Percentiles rank a stretch among this genome's conserved stretches.
Conservation (phyloP, 2,888 invertebrate genomes). For the Abrostola triplasia region DNA sequence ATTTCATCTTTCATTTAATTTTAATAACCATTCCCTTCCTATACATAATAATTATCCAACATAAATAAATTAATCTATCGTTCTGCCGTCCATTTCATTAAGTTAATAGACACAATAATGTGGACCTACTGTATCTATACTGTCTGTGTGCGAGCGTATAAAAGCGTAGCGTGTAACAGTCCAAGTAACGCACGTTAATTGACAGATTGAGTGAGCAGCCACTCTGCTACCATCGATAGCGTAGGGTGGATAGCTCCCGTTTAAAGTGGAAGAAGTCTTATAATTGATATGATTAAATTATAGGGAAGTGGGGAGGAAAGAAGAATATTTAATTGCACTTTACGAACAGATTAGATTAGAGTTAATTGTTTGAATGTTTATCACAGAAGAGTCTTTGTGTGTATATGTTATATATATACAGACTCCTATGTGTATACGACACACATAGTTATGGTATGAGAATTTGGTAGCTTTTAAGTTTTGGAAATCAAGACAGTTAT, state of each 20-base stretch:
- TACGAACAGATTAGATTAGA: too few relatives aligned
- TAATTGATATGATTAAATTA: conserved; percentile 44
- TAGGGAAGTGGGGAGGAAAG: conserved; percentile 14
- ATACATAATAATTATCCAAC: too few relatives aligned
- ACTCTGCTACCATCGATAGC: conserved; percentile 59
- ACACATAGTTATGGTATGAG: too few relatives aligned
- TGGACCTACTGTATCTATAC: conserved; percentile 20
- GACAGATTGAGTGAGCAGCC: conserved; percentile 82
- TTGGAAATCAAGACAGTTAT: too few relatives aligned
- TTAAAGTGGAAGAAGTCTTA: conserved; percentile 24
- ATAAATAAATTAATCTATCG: neutral
- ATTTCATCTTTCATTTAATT: too few relatives aligned
- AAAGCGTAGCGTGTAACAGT: conserved; percentile 62
- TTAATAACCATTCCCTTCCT: too few relatives aligned
- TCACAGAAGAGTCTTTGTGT: too few relatives aligned
- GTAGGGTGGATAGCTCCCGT: conserved; percentile 51
- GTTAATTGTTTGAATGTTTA: too few relatives aligned
- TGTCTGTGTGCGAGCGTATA: conserved; percentile 32
- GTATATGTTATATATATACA: too few relatives aligned
- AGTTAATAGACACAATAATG: conserved; percentile 6
- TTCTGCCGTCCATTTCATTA: neutral
- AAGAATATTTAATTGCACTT: conserved; percentile 16
- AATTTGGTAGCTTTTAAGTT: too few relatives aligned
- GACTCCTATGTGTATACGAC: too few relatives aligned
- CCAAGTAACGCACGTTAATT: conserved; percentile 70